These are phyloP conservation scores for Melipona quadrifasciata DNA, from an alignment of 1,140 invertebrate genomes.

Conservation along the genomic window DNA sequence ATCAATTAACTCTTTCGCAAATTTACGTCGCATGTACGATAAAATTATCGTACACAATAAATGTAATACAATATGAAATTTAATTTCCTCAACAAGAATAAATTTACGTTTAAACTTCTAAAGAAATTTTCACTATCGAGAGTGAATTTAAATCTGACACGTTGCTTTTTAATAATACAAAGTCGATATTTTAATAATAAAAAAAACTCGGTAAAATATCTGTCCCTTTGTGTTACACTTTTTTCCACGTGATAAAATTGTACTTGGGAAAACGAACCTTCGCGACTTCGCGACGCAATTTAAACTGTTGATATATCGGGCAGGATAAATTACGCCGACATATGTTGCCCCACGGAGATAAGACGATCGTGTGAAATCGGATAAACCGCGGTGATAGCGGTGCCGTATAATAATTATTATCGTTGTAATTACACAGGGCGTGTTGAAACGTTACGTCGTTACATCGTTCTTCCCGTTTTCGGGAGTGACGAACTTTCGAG, in stretches of 20 bases:
- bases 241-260: neutral
- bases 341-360: slow-evolving; percentile 19
- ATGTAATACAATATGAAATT: too few relatives aligned
- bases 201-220: neutral
- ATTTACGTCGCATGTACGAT: too few relatives aligned
- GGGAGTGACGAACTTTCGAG: neutral
- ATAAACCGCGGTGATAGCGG: slow-evolving; percentile 8
- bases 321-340: slow-evolving; percentile 36
- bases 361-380: slow-evolving; percentile 46
- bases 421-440: slow-evolving; percentile 50
- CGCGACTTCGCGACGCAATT: neutral
- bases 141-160: too few relatives aligned
- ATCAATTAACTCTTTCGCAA: too few relatives aligned
- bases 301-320: neutral
- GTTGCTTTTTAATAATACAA: too few relatives aligned
- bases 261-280: slow-evolving; percentile 14
- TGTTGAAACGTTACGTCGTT: neutral
- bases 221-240: neutral
- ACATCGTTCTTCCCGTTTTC: neutral
- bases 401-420: slow-evolving; percentile 55
- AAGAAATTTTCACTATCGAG: too few relatives aligned
- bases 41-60: too few relatives aligned
- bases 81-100: too few relatives aligned
- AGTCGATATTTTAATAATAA: too few relatives aligned
- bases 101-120: too few relatives aligned